Evolutionary conservation across 2,113 vertebrate genomes (phyloP), one percentile per base, ranked within the genome.

Genomic region (Mobula birostris): DNA sequence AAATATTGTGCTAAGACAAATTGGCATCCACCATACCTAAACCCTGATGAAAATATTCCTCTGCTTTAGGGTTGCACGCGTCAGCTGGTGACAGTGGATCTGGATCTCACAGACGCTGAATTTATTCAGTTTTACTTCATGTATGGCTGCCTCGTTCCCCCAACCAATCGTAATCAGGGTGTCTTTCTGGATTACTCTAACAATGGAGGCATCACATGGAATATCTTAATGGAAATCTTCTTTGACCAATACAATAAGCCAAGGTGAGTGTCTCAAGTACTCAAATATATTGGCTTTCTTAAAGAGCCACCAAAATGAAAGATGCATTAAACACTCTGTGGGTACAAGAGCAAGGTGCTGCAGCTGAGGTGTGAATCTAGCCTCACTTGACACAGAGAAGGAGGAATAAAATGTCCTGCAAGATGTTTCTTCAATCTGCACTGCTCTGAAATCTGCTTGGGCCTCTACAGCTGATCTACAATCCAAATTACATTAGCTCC

Each of bases 121-220:
- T 99, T 99, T 95, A 98, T 99, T 96, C 99, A 99, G 94, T 99
- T 99, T 96, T 99, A 99, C 96, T 99, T 99, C 96, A 99, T 99
- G 98, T 99, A 99, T 2, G 99, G 99, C 95, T 99, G 99, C 95
- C 97, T 99, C 96, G 98, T 98, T 95, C 97, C 98, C 12, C 99
- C 99, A 0, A 98, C 97, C 94, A 98, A 97, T 95, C 98, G 98
- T 32, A 99, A 99, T 96, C 99, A 99, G 96, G 98, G 98, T 7
- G 99, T 99, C 93, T 97, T 99, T 63, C 96, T 99, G 95, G 98
- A 99, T 95, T 99, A 98, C 96, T 99, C 98, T 95, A 95, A 98
- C 94, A 99, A 99, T 58, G 99, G 98, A 83, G 99, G 99, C 95
- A 98, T 99, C 94, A 98, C 97, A 94, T 99, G 99, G 99, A 98